Evolutionary conservation across 2,797 vertebrate species (phyloP).

Genomic region (Mormyrops attenuatus): DNA sequence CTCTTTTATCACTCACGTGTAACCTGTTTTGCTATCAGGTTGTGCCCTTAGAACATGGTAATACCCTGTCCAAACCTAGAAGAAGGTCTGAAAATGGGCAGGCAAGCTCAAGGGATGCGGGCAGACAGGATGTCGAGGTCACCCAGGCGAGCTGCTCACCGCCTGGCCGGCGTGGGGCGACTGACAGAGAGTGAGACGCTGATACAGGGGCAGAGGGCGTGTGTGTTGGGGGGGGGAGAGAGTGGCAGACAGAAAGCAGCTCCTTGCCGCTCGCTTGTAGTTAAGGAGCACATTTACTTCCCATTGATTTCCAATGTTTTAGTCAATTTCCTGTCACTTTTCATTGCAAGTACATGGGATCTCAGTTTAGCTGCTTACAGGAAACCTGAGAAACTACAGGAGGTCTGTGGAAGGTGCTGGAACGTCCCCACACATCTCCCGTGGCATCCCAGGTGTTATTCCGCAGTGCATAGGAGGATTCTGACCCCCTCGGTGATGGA

Average conservation of each 20-base stretch:
- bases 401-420: slow-evolving; percentile 41
- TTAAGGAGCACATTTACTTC: slow-evolving; percentile 98
- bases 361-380: slow-evolving; percentile 87
- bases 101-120: neutral
- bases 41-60: neutral
- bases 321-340: slow-evolving; percentile 99
- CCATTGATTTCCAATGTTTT: slow-evolving; percentile 98
- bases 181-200: slow-evolving; percentile 32
- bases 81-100: neutral
- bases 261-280: slow-evolving; percentile 97
- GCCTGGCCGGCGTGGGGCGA: slow-evolving; percentile 33
- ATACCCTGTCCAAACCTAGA: neutral
- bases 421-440: slow-evolving; percentile 41
- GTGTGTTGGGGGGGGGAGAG: slow-evolving; percentile 16
- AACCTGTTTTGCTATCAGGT: neutral
- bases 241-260: slow-evolving; percentile 65
- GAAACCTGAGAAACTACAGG: slow-evolving; percentile 65
- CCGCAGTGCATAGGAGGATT: slow-evolving; percentile 5
- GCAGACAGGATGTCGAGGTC: neutral
- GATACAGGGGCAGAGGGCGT: slow-evolving; percentile 22
- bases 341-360: slow-evolving; percentile 91
- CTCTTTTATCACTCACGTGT: neutral
- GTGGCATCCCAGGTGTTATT: slow-evolving; percentile 29
- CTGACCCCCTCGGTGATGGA: neutral
- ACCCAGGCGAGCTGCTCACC: neutral